Percentiles rank a stretch among this genome's conserved stretches.
Evolutionary conservation across 2,888 invertebrate genomes (phyloP).

Genomic region (Thalpophila matura): DNA sequence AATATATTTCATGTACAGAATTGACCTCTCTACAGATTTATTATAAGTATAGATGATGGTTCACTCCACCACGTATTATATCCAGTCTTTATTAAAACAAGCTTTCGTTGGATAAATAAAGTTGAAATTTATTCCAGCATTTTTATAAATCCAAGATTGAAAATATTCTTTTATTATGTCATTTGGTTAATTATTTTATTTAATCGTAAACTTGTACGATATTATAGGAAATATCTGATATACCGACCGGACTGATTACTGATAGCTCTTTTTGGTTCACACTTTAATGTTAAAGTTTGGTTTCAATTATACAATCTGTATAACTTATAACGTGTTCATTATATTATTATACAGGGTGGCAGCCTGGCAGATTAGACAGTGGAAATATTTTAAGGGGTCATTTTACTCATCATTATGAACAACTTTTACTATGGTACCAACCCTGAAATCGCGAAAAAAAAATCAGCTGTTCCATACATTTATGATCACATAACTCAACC

Average conservation of each 20-base stretch:
- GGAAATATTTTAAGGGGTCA: no score
- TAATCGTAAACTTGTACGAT: not conserved
- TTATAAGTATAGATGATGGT: no score
- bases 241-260: not conserved
- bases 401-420: no score
- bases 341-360: no score
- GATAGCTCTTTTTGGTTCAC: not conserved
- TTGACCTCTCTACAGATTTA: no score
- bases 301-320: not conserved
- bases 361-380: no score
- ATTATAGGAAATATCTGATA: not conserved
- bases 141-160: conserved; percentile 3
- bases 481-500: no score
- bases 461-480: no score
- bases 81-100: conserved; percentile 30
- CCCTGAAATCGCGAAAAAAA: no score
- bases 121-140: conserved; percentile 10
- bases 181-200: conserved; percentile 2
- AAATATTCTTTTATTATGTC: conserved; percentile 1
- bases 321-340: no score
- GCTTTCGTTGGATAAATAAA: conserved; percentile 5
- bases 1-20: no score
- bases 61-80: conserved; percentile 5
- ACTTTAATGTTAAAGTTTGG: not conserved
- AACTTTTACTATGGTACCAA: no score